Conservation (phyloP, 2,797 vertebrate species). For the Siniperca obscura region DNA sequence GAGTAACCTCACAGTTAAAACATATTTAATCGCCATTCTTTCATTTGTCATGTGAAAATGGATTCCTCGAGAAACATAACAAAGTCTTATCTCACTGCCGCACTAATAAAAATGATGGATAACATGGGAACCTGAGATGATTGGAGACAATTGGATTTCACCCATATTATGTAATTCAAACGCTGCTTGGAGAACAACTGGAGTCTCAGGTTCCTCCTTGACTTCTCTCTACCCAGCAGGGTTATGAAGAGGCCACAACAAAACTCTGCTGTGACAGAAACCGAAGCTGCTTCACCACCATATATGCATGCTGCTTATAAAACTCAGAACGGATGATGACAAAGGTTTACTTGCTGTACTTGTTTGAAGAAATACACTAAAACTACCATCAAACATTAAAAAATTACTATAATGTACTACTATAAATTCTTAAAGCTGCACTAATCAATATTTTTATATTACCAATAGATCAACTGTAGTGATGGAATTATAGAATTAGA, state of each 20-base stretch:
- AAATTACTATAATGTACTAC: background rate
- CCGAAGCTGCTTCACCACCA: constrained; percentile 29
- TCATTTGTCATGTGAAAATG: constrained; percentile 78
- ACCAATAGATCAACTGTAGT: background rate
- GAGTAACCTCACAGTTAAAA: constrained; percentile 65
- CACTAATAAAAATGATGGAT: constrained; percentile 90
- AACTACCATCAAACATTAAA: background rate
- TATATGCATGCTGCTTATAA: constrained; percentile 7
- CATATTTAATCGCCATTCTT: constrained; percentile 75
- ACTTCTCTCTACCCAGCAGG: constrained; percentile 58
- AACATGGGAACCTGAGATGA: constrained; percentile 80
- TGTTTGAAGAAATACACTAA: background rate
- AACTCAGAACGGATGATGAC: background rate
- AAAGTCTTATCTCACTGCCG: constrained; percentile 83
- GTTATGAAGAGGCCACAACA: constrained; percentile 71
- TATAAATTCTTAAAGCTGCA: too few relatives aligned
- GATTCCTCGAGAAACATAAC: constrained; percentile 86
- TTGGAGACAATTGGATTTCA: constrained; percentile 87
- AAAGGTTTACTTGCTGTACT: constrained; percentile 18
- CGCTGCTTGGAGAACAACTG: constrained; percentile 74
- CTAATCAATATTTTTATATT: background rate
- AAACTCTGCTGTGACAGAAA: constrained; percentile 52
- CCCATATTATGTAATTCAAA: constrained; percentile 86
- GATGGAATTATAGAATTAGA: background rate
- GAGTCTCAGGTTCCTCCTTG: constrained; percentile 79